These are phyloP conservation scores for Sylvilagus bachmani DNA, from an alignment of 2,113 vertebrate genomes.

Conservation along the genomic window DNA sequence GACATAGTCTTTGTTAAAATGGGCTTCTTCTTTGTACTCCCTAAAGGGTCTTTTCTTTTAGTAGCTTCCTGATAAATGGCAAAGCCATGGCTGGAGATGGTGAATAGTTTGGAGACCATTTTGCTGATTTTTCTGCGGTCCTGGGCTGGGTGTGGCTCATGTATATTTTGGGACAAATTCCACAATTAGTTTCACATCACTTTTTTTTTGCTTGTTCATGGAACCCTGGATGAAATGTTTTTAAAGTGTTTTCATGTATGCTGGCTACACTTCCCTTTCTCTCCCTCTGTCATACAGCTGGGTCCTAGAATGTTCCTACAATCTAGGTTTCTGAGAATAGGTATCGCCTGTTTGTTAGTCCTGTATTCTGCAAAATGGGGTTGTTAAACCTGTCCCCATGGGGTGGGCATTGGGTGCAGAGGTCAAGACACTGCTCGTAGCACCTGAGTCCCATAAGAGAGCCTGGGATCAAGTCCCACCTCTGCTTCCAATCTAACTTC, in stretches of 20 bases:
- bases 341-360: background rate
- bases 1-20: constrained; percentile 25
- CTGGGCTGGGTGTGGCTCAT: background rate
- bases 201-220: constrained; percentile 23
- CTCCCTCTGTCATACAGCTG: background rate
- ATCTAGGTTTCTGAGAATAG: background rate
- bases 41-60: constrained; percentile 46
- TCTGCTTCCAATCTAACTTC: no score
- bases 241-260: background rate
- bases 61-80: constrained; percentile 39
- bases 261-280: background rate
- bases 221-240: background rate
- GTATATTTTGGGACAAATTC: constrained; percentile 2
- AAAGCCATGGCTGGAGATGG: background rate
- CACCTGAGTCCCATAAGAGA: no score
- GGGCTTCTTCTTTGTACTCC: constrained; percentile 23
- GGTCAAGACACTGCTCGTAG: no score
- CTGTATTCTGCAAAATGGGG: background rate
- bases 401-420: no score
- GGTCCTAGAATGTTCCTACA: background rate
- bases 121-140: constrained; percentile 46
- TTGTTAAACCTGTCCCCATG: background rate
- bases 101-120: background rate
- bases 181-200: background rate
- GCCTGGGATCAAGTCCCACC: no score